phyloP scores from a whole-genome alignment of 1,140 invertebrate species.

The Lucilia sericata region DNA sequence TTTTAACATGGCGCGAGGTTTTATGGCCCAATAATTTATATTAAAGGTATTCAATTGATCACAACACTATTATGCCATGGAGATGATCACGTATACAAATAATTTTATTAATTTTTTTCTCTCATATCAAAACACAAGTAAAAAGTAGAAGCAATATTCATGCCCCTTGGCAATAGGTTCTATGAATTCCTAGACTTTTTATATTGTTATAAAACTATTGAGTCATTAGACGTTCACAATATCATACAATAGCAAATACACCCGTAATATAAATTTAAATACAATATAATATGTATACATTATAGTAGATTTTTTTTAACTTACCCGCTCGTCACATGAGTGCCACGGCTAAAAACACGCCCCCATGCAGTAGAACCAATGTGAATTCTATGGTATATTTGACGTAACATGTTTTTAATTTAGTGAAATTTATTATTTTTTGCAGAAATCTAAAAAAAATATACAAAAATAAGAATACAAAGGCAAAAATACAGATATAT shows the following conservation, averaged over 20 bases:
- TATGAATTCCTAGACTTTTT: neutral
- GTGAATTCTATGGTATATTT: neutral
- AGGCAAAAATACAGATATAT: too few relatives aligned
- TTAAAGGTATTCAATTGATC: neutral
- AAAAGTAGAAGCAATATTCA: too few relatives aligned
- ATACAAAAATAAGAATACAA: too few relatives aligned
- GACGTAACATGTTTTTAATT: conserved; percentile 30
- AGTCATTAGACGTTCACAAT: neutral
- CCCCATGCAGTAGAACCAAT: conserved; percentile 17
- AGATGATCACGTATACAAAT: too few relatives aligned
- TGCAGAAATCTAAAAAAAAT: conserved; percentile 17
- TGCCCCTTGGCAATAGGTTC: neutral
- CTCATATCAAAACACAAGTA: too few relatives aligned
- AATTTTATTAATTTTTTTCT: too few relatives aligned
- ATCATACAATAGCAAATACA: too few relatives aligned
- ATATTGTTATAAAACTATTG: neutral
- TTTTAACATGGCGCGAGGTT: conserved; percentile 35
- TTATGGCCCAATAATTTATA: conserved; percentile 5
- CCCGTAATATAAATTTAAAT: too few relatives aligned
- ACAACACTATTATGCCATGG: too few relatives aligned
- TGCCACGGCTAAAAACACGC: conserved; percentile 20
- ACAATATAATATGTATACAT: too few relatives aligned
- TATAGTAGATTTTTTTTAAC: neutral
- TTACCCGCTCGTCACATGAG: conserved; percentile 20
- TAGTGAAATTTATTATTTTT: neutral